Evolutionary conservation across 2,888 invertebrate species (phyloP), one percentile per base, ranked within the genome.

Genomic region (Orthonychiurus folsomi): DNA sequence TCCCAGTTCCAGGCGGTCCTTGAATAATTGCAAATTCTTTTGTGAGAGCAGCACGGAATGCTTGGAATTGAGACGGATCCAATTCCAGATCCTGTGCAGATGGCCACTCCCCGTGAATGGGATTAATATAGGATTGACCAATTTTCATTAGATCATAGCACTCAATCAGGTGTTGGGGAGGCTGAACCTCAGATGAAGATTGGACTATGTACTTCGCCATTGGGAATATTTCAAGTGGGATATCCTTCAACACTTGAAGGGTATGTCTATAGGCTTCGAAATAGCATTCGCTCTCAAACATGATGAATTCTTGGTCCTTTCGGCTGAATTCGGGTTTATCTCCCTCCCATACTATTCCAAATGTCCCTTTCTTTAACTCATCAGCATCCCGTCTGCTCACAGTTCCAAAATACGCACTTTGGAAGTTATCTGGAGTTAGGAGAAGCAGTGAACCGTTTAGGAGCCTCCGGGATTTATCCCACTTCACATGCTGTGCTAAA

Each of bases 221-320:
- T 0, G 88, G 87, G 71, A 89, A 81, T 27, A 80, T 79, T 3
- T 81, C 77, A 24, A 79, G 73, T 50, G 78, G 76, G 58, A 85
- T 81, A 1, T 77, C 76, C 73, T 87, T 83, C 26, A 92, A 75
- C 18, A 66, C 68, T 53, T 68, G 58, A 9, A 72, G 52, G 5
- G 70, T 69, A 25, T 70, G 58, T 24, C 69, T 67, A 74, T 90
- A 91, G 0, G 90, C 88, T 74, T 90, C 90, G 74, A 90, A 89
- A 76, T 86, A 92, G 0, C 87, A 84, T 59, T 84, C 84, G 59
- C 87, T 85, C 75, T 90, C 89, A 1, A 87, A 81, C 86, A 90
- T 87, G 0, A 83, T 73, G 65, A 82, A 83, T 0, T 77, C 68
- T 64, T 78, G 75, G 0, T 76, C 75, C 25, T 23, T 20, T 52